Evolutionary conservation across 1,140 invertebrate species (phyloP), one percentile per base, ranked within the genome.

Genomic region (Lepidostoma basale): DNA sequence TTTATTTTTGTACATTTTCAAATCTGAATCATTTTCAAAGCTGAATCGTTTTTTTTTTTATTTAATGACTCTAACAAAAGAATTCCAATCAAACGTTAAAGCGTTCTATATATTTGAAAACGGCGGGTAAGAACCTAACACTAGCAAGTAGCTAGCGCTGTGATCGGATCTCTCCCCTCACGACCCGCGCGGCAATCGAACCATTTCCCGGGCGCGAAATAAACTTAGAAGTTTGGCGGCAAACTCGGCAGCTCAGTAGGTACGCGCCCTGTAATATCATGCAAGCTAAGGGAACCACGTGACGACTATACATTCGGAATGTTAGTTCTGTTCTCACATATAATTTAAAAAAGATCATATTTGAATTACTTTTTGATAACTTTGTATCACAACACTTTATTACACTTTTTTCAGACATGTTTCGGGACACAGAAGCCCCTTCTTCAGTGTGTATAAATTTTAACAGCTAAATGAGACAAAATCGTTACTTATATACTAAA

Each of bases 121-220:
- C 22, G 42, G 56, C n/a, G 26, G 56, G 25, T 59, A 59, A 54
- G 36, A 18, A 25, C 20, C 42, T 8, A 25, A 10, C 33, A 26
- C 36, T n/a, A 26, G 23, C 18, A n/a, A 20, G n/a, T 1, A 36
- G n/a, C 23, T 2, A 3, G n/a, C 26, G n/a, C 28, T 5, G 28
- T 14, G 52, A 33, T 33, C 56, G 36, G 33, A 23, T 33, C 14
- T 40, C 20, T 18, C 36, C 30, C 40, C 56, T 23, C 56, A 18
- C 39, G 9, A 16, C 39, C 42, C 42, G 40, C 40, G 60, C 42
- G 26, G 60, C 40, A 45, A 47, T 33, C 42, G 60, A 45, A 33
- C 23, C 40, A 25, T 62, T 62, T 47, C 60, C 60, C 42, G 60
- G 56, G 56, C 44, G 60, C 44, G 60, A 62, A 59, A 62, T 62